Conservation (phyloP, 2,888 invertebrate genomes). For the Pyrgus malvae region DNA sequence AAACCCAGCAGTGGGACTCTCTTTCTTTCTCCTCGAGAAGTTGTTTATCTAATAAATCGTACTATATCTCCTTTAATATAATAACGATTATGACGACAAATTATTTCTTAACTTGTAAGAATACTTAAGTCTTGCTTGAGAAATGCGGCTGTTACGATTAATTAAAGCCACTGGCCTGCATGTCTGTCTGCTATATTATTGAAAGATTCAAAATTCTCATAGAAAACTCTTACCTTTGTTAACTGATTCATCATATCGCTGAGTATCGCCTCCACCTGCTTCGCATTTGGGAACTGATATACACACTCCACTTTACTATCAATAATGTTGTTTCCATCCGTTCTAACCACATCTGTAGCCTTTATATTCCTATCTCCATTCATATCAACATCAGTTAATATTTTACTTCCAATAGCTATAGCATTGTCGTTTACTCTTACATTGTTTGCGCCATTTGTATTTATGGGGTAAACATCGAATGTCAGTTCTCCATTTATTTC, state of each 20-base stretch:
- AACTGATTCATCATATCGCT: constrained; percentile 56
- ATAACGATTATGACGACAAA: no score
- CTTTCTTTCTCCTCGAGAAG: no score
- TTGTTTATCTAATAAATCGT: no score
- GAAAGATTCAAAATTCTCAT: no score
- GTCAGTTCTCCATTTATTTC: constrained; percentile 30
- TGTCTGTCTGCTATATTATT: no score
- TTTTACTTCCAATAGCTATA: background rate
- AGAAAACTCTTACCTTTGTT: no score
- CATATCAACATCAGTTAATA: background rate
- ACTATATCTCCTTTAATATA: no score
- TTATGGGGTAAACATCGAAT: constrained; percentile 24
- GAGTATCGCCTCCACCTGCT: constrained; percentile 45
- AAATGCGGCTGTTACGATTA: no score
- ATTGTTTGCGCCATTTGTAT: background rate
- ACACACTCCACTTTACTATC: constrained; percentile 39
- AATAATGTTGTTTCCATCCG: constrained; percentile 1
- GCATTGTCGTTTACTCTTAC: constrained; percentile 1
- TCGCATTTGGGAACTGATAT: constrained; percentile 46
- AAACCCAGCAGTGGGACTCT: no score
- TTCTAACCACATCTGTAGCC: background rate
- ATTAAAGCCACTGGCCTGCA: no score
- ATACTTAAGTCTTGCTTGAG: no score
- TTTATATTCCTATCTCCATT: background rate
- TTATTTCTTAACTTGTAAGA: no score